Conservation (phyloP, 2,888 invertebrate genomes). For the Cerastis rubricosa region DNA sequence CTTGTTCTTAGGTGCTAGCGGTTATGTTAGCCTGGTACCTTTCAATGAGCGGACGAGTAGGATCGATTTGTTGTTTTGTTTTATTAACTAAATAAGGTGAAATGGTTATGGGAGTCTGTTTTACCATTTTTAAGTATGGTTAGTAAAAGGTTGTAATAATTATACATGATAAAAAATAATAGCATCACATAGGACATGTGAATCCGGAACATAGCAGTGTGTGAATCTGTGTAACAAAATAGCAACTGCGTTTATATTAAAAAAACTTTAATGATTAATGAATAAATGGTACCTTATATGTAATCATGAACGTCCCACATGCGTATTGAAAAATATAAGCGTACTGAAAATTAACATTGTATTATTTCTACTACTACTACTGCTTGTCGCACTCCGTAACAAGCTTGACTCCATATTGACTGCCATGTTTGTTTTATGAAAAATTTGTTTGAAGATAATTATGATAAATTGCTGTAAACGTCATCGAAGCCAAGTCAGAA, state of each 20-base stretch:
- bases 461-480: neutral
- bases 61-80: neutral
- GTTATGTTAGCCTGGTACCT: slow-evolving; percentile 39
- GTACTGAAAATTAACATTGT: neutral
- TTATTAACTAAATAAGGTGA: neutral
- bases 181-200: neutral
- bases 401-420: neutral
- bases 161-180: neutral
- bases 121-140: neutral
- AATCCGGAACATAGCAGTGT: neutral
- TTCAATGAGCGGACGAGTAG: neutral
- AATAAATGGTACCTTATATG: neutral
- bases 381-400: neutral
- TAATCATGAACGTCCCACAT: neutral
- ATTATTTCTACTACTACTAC: neutral
- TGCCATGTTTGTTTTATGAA: neutral
- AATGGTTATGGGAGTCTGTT: neutral
- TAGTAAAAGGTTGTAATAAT: neutral
- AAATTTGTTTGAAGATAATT: neutral
- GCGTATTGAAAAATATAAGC: neutral
- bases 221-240: neutral
- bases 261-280: neutral
- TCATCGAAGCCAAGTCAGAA: neutral
- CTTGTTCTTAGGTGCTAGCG: neutral
- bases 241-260: neutral